These are phyloP conservation scores for Sibirionetta formosa DNA, from an alignment of 2,797 vertebrate genomes.

Conservation along the genomic window DNA sequence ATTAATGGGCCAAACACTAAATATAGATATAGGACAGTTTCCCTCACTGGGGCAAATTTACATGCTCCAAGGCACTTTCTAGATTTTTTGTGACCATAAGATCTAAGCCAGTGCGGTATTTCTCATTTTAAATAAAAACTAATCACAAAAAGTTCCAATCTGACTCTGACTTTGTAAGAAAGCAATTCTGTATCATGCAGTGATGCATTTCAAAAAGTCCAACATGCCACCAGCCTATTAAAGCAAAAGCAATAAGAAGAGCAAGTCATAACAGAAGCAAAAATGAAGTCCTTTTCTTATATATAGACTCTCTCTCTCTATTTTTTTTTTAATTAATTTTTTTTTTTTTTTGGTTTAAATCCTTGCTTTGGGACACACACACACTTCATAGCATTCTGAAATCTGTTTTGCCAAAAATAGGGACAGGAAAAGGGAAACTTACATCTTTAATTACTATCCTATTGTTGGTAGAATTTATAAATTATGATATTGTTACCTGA, in stretches of 20 bases:
- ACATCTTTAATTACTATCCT: slow-evolving; percentile 78
- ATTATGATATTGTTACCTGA: slow-evolving; percentile 84
- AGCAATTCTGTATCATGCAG: neutral
- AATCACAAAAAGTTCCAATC: neutral
- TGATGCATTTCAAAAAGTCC: neutral
- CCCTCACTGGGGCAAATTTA: neutral
- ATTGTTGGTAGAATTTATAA: slow-evolving; percentile 81
- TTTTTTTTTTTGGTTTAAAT: neutral
- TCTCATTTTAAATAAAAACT: slow-evolving; percentile 51
- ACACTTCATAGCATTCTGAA: slow-evolving; percentile 3
- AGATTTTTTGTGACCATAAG: neutral
- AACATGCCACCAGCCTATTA: neutral
- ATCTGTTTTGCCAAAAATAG: slow-evolving; percentile 57
- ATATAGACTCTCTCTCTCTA: neutral
- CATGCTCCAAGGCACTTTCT: neutral
- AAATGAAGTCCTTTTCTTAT: neutral
- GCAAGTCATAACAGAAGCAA: slow-evolving; percentile 61
- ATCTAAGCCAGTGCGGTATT: neutral
- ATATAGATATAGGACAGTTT: neutral
- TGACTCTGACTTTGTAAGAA: neutral
- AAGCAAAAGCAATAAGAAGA: slow-evolving; percentile 1
- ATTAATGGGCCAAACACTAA: neutral
- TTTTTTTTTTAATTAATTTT: neutral
- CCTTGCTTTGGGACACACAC: slow-evolving; percentile 36
- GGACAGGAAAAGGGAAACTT: slow-evolving; percentile 51